Evolutionary conservation across 2,113 vertebrate genomes (phyloP).

Genomic region (Motacilla alba): DNA sequence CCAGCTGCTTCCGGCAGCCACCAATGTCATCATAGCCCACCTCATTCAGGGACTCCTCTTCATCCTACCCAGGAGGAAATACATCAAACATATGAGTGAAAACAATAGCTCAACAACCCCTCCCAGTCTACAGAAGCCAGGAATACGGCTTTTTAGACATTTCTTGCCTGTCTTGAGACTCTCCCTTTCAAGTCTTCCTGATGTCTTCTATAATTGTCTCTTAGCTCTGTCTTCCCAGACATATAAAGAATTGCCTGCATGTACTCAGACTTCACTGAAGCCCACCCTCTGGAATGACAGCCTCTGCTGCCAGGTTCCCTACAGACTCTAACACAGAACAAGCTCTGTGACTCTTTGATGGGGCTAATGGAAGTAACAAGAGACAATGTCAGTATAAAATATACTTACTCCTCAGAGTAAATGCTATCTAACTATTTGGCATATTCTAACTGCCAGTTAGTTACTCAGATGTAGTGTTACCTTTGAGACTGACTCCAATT

Average conservation of each 20-base stretch:
- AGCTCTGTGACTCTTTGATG: neutral
- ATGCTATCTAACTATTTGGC: neutral
- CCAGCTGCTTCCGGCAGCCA: slow-evolving; percentile 95
- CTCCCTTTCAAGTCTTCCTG: neutral
- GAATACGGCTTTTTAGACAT: neutral
- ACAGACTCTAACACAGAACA: neutral
- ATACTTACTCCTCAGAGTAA: neutral
- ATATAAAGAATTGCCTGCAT: neutral
- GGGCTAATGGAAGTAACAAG: neutral
- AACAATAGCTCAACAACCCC: neutral
- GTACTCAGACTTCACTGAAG: neutral
- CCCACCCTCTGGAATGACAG: neutral
- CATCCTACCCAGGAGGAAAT: slow-evolving; percentile 78
- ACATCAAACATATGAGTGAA: neutral
- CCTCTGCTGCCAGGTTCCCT: neutral
- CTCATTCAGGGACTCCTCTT: slow-evolving; percentile 88
- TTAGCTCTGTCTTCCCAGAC: neutral
- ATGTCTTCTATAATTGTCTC: neutral
- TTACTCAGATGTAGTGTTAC: neutral
- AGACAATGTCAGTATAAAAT: neutral
- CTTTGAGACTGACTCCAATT: neutral
- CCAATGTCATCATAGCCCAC: slow-evolving; percentile 98
- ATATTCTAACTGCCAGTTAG: neutral
- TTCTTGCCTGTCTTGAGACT: neutral
- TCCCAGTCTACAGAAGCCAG: neutral